Conservation (phyloP, 2,888 invertebrate species). For the Dasysyrphus albostriatus region DNA sequence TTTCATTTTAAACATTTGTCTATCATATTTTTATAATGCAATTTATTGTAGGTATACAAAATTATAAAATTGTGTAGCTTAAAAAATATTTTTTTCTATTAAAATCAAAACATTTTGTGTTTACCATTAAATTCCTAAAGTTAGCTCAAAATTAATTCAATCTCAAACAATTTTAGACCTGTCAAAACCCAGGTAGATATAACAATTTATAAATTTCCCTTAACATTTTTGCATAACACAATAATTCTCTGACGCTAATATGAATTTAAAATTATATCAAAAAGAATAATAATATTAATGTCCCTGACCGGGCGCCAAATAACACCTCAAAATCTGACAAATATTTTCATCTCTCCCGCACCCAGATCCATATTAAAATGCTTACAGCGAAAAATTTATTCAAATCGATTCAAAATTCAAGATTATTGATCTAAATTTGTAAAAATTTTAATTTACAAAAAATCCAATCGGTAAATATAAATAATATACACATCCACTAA, state of each 20-base stretch:
- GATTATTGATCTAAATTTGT: slow-evolving; percentile 64
- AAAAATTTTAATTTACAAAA: slow-evolving; percentile 56
- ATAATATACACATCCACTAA: slow-evolving; percentile 33
- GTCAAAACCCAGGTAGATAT: not conserved
- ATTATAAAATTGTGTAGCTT: no score
- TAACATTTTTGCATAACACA: slow-evolving; percentile 21
- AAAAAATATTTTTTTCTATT: no score
- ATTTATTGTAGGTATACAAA: no score
- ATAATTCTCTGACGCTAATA: slow-evolving; percentile 16
- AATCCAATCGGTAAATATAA: slow-evolving; percentile 67
- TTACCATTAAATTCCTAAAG: no score
- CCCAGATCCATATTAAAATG: not conserved
- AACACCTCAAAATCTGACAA: slow-evolving; percentile 16
- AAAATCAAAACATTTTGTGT: no score
- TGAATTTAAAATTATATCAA: slow-evolving; percentile 31
- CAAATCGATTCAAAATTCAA: slow-evolving; percentile 50
- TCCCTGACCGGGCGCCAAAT: slow-evolving; percentile 44
- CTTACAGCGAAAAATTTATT: slow-evolving; percentile 15
- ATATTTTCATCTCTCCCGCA: slow-evolving; percentile 4
- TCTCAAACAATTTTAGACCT: not conserved
- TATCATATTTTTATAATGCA: no score
- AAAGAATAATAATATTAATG: slow-evolving; percentile 16
- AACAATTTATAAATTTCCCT: not conserved
- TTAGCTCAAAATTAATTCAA: not conserved
- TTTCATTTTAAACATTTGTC: no score